Base-by-base conservation (phyloP, 2,113 vertebrate genomes). In the Siphamia tubifer region DNA sequence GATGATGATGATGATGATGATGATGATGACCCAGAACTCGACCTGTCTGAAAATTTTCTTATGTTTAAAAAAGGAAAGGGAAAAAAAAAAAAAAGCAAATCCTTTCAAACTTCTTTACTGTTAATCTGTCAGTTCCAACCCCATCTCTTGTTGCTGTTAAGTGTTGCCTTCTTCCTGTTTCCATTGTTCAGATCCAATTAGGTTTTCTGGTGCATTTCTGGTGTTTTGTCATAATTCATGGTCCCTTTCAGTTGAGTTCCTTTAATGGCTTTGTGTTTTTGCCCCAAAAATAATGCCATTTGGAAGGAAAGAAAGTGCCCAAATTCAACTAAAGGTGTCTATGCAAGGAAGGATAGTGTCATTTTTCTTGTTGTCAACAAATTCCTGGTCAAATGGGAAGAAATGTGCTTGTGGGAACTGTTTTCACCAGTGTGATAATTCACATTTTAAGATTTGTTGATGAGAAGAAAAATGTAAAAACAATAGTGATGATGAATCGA, bases 251-350 rank as follows among this genome's bases (percentile, higher is more conserved):
- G 23, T 34, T 25, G 8, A 27, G 15, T 35, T 11, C 40, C 11
- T 40, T 11, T 5, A 4, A 13, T 2, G 8, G 6, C 30, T 47
- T 35, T 15, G 24, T 23, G 31, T 6, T 11, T 44, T 42, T 42
- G 5, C 24, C 24, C 36, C 4, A 4, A 4, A 39, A 20, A 30
- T 11, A n/a, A 36, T 44, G 43, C 44, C 52, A n/a, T 58, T 65
- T 51, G 1, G 17, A 35, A 40, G 40, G 8, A 19, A 21, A 42
- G 43, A 38, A 68, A 76, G 73, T 63, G 57, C 65, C 73, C 68
- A 64, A 68, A 51, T 35, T 47, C 35, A 20, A 2, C 45, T 9
- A 20, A 24, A 53, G 20, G 10, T 21, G 23, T 21, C 31, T 30
- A 8, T 12, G 8, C 15, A 2, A 13, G 2, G 0, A n/a, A 39